These are phyloP conservation scores for Hymenopus coronatus DNA, from an alignment of 2,888 invertebrate genomes.

Conservation along the genomic window DNA sequence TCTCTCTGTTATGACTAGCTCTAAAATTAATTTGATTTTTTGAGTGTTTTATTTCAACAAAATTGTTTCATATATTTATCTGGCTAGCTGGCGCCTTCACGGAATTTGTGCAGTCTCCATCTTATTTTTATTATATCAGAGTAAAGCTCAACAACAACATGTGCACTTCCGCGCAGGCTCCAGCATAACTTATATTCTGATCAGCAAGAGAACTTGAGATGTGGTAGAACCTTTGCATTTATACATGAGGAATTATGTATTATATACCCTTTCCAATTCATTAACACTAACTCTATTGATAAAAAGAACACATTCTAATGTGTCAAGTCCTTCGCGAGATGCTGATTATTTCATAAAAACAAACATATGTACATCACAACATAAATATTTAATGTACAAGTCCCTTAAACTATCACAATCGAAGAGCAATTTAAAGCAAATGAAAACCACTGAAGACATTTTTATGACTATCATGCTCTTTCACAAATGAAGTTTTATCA, in stretches of 20 bases:
- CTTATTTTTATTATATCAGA: neutral
- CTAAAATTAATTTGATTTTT: neutral
- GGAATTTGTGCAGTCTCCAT: neutral
- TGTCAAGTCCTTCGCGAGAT: neutral
- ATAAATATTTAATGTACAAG: no score
- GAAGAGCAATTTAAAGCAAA: no score
- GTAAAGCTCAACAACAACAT: constrained; percentile 17
- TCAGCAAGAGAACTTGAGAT: constrained; percentile 19
- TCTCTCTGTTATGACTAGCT: neutral
- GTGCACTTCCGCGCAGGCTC: neutral
- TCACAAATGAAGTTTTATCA: no score
- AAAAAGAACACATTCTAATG: neutral
- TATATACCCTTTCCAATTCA: neutral
- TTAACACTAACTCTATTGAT: constrained; percentile 6
- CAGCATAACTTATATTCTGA: neutral
- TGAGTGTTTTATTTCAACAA: constrained; percentile 7
- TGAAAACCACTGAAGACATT: no score
- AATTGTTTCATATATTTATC: neutral
- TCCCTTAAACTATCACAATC: neutral
- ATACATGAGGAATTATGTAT: neutral
- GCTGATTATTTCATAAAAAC: no score
- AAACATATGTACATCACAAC: neutral
- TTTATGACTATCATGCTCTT: no score
- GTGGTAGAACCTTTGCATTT: constrained; percentile 6
- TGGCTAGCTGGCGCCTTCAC: neutral